Evolutionary conservation across 1,140 invertebrate genomes (phyloP).

Genomic region (Cydia splendana): DNA sequence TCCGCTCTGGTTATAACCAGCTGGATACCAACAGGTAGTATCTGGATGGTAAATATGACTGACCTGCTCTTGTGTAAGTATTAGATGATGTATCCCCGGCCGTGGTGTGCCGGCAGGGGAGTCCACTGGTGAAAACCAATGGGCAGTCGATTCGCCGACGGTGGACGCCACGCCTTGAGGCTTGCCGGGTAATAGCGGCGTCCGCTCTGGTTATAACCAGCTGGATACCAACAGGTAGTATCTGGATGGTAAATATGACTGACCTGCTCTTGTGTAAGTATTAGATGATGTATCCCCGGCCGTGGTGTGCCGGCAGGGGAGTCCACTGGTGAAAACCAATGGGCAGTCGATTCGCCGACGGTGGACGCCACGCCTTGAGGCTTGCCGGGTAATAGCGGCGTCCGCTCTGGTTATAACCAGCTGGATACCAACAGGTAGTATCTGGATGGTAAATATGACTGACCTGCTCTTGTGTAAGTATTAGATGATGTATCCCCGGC

Average conservation of each 20-base stretch:
- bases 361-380: conserved; percentile 43
- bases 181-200: conserved; percentile 43
- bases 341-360: conserved; percentile 64
- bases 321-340: conserved; percentile 71
- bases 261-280: conserved; percentile 67
- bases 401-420: background rate
- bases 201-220: conserved; percentile 46
- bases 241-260: conserved; percentile 8
- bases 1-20: conserved; percentile 46
- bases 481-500: conserved; percentile 51
- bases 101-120: conserved; percentile 61
- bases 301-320: conserved; percentile 61
- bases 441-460: conserved; percentile 24
- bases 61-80: conserved; percentile 69
- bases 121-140: conserved; percentile 71
- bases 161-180: conserved; percentile 42
- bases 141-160: conserved; percentile 64
- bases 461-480: conserved; percentile 67
- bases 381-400: conserved; percentile 40
- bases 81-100: conserved; percentile 51
- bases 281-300: conserved; percentile 51
- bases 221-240: too few relatives aligned
- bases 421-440: background rate
- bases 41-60: conserved; percentile 8
- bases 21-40: too few relatives aligned